Percentiles rank a stretch among this genome's conserved stretches.
These are phyloP conservation scores for Carpatolechia fugitivella DNA, from an alignment of 2,888 invertebrate species.

Conservation along the genomic window DNA sequence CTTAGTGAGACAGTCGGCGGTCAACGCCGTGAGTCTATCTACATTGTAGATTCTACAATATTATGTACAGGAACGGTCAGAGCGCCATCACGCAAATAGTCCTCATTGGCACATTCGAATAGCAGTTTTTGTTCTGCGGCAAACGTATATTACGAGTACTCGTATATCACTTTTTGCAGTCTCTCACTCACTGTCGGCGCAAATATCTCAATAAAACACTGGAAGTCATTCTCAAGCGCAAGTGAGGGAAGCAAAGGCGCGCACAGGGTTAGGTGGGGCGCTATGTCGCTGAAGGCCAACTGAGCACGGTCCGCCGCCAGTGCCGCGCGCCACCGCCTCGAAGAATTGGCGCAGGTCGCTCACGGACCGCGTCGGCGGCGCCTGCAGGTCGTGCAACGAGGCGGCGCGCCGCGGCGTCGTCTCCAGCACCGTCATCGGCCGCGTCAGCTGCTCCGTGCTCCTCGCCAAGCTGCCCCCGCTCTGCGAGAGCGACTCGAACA, in stretches of 20 bases:
- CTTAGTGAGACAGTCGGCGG: constrained; percentile 65
- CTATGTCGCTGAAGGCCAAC: constrained; percentile 54
- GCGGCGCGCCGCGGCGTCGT: constrained; percentile 80
- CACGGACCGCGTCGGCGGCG: constrained; percentile 77
- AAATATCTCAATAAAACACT: not conserved
- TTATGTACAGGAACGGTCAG: constrained; percentile 28
- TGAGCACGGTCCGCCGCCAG: constrained; percentile 40
- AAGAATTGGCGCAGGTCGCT: constrained; percentile 85
- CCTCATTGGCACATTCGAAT: constrained; percentile 18
- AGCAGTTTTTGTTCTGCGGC: constrained; percentile 4
- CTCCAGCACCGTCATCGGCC: constrained; percentile 53
- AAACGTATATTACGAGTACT: constrained; percentile 5
- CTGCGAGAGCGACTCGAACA: constrained; percentile 84
- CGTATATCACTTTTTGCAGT: constrained; percentile 10
- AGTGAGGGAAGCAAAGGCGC: constrained; percentile 63
- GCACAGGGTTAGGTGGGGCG: constrained; percentile 56
- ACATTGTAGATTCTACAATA: no score
- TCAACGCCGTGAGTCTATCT: constrained; percentile 64
- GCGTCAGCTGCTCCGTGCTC: constrained; percentile 81
- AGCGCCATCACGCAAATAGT: constrained; percentile 15
- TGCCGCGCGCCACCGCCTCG: constrained; percentile 78
- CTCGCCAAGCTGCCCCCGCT: constrained; percentile 81
- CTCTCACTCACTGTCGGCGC: not conserved
- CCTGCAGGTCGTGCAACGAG: constrained; percentile 82
- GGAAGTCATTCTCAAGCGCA: constrained; percentile 49